Evolutionary conservation across 2,888 invertebrate genomes (phyloP).

Genomic region (Harmothoe impar): DNA sequence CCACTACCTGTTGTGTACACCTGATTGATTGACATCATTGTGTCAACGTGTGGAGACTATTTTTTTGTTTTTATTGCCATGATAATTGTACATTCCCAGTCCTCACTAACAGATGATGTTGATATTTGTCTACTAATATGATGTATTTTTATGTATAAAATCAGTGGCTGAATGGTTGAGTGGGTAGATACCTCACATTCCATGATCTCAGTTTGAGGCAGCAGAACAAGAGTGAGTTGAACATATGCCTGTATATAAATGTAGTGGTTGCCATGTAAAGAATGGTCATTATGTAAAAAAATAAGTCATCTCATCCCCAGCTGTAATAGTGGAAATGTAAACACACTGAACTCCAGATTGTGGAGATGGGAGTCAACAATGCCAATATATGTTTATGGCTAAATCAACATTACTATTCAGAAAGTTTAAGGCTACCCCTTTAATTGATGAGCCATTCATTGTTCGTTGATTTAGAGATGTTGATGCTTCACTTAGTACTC

Average conservation of each 20-base stretch:
- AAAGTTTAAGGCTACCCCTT: too few species aligned
- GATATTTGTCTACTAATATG: neutral
- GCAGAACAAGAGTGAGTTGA: neutral
- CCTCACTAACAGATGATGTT: neutral
- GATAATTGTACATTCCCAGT: neutral
- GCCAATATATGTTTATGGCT: too few species aligned
- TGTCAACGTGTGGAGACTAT: neutral
- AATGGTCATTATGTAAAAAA: too few species aligned
- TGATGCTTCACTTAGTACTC: too few species aligned
- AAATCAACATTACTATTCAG: too few species aligned
- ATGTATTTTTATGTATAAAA: neutral
- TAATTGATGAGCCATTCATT: too few species aligned
- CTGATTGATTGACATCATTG: neutral
- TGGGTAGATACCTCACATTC: constrained; percentile 23
- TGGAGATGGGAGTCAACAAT: too few species aligned
- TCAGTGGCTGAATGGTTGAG: neutral
- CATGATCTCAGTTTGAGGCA: constrained; percentile 1
- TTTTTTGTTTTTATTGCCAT: constrained; percentile 11
- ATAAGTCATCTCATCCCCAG: too few species aligned
- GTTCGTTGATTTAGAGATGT: too few species aligned
- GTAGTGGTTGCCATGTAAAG: too few species aligned
- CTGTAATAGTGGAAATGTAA: too few species aligned
- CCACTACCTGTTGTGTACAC: neutral
- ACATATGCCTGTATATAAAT: neutral
- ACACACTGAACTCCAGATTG: too few species aligned